These are phyloP conservation scores for Coremacera marginata DNA, from an alignment of 2,888 invertebrate species.

Conservation along the genomic window DNA sequence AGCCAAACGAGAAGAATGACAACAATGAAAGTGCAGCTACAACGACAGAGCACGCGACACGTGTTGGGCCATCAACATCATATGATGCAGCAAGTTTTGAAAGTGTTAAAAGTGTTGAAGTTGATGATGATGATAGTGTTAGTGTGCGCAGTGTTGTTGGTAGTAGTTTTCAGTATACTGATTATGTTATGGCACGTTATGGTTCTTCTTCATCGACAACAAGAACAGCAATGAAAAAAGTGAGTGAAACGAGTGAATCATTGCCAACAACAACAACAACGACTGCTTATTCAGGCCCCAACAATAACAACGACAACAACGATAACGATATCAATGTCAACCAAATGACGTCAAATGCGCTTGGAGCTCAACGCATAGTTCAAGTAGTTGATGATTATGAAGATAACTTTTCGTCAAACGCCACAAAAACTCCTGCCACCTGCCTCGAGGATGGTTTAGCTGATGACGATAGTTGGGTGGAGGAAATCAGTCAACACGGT, in stretches of 20 bases:
- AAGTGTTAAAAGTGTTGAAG: constrained; percentile 14
- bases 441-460: constrained; percentile 88
- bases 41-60: constrained; percentile 35
- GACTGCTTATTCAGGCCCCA: not conserved
- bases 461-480: constrained; percentile 93
- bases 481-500: constrained; percentile 85
- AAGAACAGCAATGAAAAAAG: not conserved
- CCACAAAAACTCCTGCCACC: constrained; percentile 41
- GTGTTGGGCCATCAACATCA: constrained; percentile 35
- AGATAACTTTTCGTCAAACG: constrained; percentile 28
- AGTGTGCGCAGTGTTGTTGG: constrained; percentile 19
- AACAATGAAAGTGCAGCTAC: constrained; percentile 50
- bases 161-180: constrained; percentile 29
- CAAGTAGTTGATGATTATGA: constrained; percentile 51
- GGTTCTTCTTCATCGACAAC: not conserved
- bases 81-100: constrained; percentile 17
- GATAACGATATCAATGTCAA: constrained; percentile 43
- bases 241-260: constrained; percentile 29
- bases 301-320: not conserved
- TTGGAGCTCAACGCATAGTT: constrained; percentile 51
- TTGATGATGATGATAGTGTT: constrained; percentile 4
- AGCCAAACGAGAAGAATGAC: constrained; percentile 71
- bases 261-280: constrained; percentile 39
- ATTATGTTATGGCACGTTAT: not conserved
- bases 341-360: constrained; percentile 36